Base-by-base conservation (phyloP, 2,797 vertebrate genomes). In the Allobates femoralis region DNA sequence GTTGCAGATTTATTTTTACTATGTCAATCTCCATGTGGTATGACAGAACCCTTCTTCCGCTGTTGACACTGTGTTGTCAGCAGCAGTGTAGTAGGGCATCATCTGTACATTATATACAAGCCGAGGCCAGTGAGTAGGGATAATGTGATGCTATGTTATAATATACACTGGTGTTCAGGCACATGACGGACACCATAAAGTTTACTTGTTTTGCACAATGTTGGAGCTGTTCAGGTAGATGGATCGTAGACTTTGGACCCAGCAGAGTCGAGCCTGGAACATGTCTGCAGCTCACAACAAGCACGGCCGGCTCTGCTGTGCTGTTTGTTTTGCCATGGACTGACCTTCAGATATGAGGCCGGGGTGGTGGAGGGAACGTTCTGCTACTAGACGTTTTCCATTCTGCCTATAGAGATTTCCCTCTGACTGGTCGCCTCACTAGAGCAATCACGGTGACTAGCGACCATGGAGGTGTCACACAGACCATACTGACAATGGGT, bases 231-330 rank as follows among this genome's bases (percentile, higher is more conserved):
- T 34, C 28, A 21, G 28, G 69, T 60, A 76, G 32, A 62, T 87
- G 86, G 34, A 83, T 50, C 21, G 15, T 83, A 87, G 86, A 87
- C 86, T 84, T 87, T 87, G 81, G 41, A 62, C 86, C 75, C 55
- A 46, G 71, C 81, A 64, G 51, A 50, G 78, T 41, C 82, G 53
- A 67, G 46, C 28, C 32, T 55, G 21, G 51, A 58, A 71, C 66
- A 11, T 26, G 77, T 80, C 73, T 64, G 46, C 23, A 50, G 75
- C 34, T 60, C 46, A 32, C 74, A 50, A 56, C 60, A 81, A 28
- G 66, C 80, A 14, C 51, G 62, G 58, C 28, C 73, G 34, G 14
- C n/a, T 18, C 69, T 46, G 85, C 58, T 30, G 85, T 21, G 41
- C 67, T 87, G 86, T 87, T 83, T 87, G 71, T 78, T 71, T 73